Percentiles rank a stretch among this genome's conserved stretches.
phyloP scores from a whole-genome alignment of 2,888 invertebrate genomes.

The Pyrochroa serraticornis region DNA sequence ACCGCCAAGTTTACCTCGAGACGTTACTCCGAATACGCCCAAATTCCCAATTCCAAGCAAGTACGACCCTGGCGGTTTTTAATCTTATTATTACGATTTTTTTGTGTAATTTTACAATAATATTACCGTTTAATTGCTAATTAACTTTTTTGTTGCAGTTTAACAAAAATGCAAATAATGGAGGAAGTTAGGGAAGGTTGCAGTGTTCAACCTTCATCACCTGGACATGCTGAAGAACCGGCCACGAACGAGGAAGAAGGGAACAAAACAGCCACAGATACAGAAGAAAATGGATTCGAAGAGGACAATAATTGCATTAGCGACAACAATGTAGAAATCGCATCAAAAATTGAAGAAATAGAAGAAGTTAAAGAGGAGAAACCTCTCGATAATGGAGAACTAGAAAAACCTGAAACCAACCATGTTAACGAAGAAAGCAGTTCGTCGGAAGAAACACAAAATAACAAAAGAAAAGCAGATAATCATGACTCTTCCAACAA shows the following conservation, averaged over 20 bases:
- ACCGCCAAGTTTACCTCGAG: too few relatives aligned
- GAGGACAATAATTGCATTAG: slow-evolving; percentile 20
- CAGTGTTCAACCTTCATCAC: slow-evolving; percentile 55
- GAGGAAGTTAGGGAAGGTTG: slow-evolving; percentile 61
- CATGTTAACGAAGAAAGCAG: slow-evolving; percentile 35
- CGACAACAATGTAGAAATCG: slow-evolving; percentile 20
- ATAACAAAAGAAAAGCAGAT: slow-evolving; percentile 35
- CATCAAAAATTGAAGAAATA: slow-evolving; percentile 25
- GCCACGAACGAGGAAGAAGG: slow-evolving; percentile 35
- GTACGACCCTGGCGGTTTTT: too few relatives aligned
- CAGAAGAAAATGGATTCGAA: slow-evolving; percentile 34
- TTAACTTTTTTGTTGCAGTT: slow-evolving; percentile 55
- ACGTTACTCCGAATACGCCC: too few relatives aligned
- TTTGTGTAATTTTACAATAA: background rate
- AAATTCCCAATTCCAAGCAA: too few relatives aligned
- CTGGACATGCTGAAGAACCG: slow-evolving; percentile 56
- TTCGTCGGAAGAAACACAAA: slow-evolving; percentile 25
- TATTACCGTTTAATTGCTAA: slow-evolving; percentile 3
- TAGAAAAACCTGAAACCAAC: slow-evolving; percentile 24
- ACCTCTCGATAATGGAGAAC: background rate
- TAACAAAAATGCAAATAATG: slow-evolving; percentile 68
- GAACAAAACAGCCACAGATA: slow-evolving; percentile 31
- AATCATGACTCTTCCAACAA: slow-evolving; percentile 47
- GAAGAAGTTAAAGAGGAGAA: slow-evolving; percentile 27
- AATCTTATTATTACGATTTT: background rate